A percentile compares a stretch with the other conserved stretches of the same genome.
phyloP scores from a whole-genome alignment of 1,140 invertebrate species.

The Saccostrea glomerata region DNA sequence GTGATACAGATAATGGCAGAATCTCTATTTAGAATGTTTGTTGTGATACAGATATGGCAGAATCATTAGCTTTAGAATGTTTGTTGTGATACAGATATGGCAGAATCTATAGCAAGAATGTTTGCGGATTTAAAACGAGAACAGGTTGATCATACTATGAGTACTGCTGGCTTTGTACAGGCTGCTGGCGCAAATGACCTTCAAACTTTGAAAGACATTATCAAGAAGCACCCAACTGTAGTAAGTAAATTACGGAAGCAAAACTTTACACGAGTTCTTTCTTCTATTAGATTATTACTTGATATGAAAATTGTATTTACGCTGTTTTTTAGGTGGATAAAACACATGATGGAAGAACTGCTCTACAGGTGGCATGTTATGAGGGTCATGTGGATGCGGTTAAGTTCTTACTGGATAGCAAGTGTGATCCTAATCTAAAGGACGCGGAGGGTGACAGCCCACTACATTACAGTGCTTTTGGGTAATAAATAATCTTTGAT shows the following conservation, averaged over 20 bases:
- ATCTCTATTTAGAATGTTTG: no score
- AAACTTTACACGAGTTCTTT: no score
- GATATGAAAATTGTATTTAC: neutral
- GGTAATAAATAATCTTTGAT: conserved; percentile 41
- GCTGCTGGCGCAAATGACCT: conserved; percentile 59
- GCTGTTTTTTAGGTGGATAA: conserved; percentile 56
- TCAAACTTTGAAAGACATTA: conserved; percentile 51
- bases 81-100: conserved; percentile 45
- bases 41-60: no score
- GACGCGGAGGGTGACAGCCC: conserved; percentile 64
- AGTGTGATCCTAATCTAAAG: conserved; percentile 51
- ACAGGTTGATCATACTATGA: conserved; percentile 12
- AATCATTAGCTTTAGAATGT: no score
- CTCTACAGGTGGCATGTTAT: conserved; percentile 60
- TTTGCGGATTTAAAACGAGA: conserved; percentile 54
- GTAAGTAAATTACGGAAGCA: conserved; percentile 12
- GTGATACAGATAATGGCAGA: neutral
- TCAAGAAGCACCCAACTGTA: conserved; percentile 50
- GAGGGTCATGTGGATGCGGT: conserved; percentile 61
- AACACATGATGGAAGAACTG: conserved; percentile 55
- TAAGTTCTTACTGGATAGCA: conserved; percentile 52
- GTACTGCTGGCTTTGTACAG: conserved; percentile 44
- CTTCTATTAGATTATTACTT: no score
- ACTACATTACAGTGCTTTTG: conserved; percentile 62
- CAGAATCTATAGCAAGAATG: conserved; percentile 49